Evolutionary conservation across 2,113 vertebrate species (phyloP), one percentile per base, ranked within the genome.

Genomic region (Hippocampus barbouri): DNA sequence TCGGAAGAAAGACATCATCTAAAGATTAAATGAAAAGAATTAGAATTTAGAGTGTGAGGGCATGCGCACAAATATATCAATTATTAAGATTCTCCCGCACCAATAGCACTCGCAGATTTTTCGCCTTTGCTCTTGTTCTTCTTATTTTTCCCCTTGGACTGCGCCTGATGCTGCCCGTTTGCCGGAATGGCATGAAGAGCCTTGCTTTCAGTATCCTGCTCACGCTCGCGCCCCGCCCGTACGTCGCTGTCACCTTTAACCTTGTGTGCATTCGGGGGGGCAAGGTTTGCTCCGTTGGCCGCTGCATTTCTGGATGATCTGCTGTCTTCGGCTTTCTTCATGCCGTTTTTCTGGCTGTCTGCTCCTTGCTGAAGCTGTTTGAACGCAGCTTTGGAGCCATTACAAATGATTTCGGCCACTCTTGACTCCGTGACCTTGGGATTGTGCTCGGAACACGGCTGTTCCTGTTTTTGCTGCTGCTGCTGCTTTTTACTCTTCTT

Each of bases 1-100:
- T 99, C 76, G 97, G 97, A 76, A 99, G 95, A 91, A 99, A 99
- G 64, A 99, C 96, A 21, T 99, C 97, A 87, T 99, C 97, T 98
- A 78, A 21, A 59, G 74, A 73, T 70, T 18, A 30, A 59, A 62
- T 27, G 53, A 40, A 47, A 69, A 23, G 38, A 8, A 49, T 38
- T 21, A 49, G 45, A 18, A 70, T 27, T 14, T n/a, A 38, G 1
- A 7, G n/a, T 14, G 23, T 27, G 1, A 30, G 43, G 76, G 23
- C 8, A 71, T 25, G 21, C 40, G 49, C 21, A 40, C 49, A 56
- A 34, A 56, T 9, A 66, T 25, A 45, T 45, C 69, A 30, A 41
- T 70, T 70, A 63, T 27, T 72, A 11, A 47, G 25, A 20, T 1
- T 18, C 1, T 72, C 9, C 20, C 91, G 83, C 92, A 99, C 97